phyloP scores from a whole-genome alignment of 92 coral and sea anemone genomes.

The Pocillopora meandrina region DNA sequence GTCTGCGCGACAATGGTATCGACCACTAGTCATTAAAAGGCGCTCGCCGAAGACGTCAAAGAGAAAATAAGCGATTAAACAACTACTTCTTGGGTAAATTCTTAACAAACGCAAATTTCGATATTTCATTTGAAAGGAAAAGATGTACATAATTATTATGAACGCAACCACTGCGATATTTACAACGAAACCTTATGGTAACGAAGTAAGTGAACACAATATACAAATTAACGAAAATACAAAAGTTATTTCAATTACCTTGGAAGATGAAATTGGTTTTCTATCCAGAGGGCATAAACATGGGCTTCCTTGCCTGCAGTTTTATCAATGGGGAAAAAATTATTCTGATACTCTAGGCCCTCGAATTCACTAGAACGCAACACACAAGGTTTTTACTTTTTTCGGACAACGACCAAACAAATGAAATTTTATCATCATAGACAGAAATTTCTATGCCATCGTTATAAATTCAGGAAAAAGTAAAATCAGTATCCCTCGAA shows the following conservation, averaged over 20 bases:
- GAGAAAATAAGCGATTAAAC: no score
- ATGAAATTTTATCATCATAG: background rate
- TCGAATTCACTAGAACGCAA: background rate
- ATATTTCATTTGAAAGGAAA: no score
- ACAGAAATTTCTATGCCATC: background rate
- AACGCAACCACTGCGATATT: no score
- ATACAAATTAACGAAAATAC: background rate
- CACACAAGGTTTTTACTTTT: conserved; percentile 12
- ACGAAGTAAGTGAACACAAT: background rate
- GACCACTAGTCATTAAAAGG: no score
- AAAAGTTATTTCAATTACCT: conserved; percentile 54
- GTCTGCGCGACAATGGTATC: no score
- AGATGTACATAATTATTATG: no score
- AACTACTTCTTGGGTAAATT: no score
- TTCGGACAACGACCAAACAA: background rate
- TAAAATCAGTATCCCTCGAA: background rate
- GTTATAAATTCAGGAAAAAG: background rate
- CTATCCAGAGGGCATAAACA: conserved; percentile 92
- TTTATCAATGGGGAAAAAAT: background rate
- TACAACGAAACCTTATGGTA: no score
- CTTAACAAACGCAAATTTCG: no score
- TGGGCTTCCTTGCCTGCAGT: conserved; percentile 82
- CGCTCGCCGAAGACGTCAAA: no score
- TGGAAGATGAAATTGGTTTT: conserved; percentile 83
- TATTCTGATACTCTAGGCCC: background rate